phyloP scores from a whole-genome alignment of 2,113 vertebrate genomes.

The Myotis yumanensis region DNA sequence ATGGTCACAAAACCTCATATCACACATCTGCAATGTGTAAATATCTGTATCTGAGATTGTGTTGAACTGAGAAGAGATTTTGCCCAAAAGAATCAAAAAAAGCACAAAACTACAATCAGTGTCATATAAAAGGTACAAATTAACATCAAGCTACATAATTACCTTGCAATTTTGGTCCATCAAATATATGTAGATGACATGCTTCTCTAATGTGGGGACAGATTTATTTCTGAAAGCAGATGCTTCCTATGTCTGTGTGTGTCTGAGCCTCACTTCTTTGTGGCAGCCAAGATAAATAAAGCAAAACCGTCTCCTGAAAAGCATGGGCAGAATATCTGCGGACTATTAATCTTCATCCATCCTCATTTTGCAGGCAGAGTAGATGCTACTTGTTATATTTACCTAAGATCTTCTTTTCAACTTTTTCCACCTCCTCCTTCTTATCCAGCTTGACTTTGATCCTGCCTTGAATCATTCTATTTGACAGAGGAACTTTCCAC shows the following conservation, averaged over 20 bases:
- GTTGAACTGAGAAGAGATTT: slow-evolving; percentile 59
- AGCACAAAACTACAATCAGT: slow-evolving; percentile 74
- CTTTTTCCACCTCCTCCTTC: not conserved
- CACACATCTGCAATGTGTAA: not conserved
- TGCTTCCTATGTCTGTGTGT: slow-evolving; percentile 64
- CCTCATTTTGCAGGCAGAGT: not conserved
- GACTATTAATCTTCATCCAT: slow-evolving; percentile 70
- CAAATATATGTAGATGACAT: slow-evolving; percentile 64
- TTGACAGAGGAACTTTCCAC: not conserved
- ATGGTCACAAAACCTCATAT: not conserved
- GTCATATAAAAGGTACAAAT: slow-evolving; percentile 73
- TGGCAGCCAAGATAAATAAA: slow-evolving; percentile 79
- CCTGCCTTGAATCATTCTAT: not conserved
- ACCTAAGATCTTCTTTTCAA: slow-evolving; percentile 27
- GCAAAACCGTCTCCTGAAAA: slow-evolving; percentile 59
- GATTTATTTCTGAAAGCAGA: slow-evolving; percentile 76
- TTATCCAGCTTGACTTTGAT: not conserved
- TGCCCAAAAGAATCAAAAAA: slow-evolving; percentile 71
- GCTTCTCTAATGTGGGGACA: slow-evolving; percentile 49
- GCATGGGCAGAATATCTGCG: slow-evolving; percentile 33
- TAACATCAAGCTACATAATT: slow-evolving; percentile 74
- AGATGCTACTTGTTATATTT: not conserved
- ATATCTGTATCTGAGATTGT: slow-evolving; percentile 49
- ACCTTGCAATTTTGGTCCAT: slow-evolving; percentile 63
- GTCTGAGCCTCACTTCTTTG: slow-evolving; percentile 43